Evolutionary conservation across 2,888 invertebrate genomes (phyloP).

Genomic region (Athrips mouffetella): DNA sequence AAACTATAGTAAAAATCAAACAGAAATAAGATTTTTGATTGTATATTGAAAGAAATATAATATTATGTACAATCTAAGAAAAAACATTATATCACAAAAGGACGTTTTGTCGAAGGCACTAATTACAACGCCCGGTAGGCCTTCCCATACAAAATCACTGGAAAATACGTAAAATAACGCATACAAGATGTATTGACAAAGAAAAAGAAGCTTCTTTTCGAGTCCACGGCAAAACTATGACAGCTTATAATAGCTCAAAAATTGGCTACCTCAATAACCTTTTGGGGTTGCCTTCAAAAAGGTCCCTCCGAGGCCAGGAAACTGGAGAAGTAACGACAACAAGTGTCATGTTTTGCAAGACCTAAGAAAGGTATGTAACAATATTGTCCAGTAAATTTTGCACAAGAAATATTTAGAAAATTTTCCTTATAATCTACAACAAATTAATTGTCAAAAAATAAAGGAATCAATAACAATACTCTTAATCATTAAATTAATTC

Average conservation of each 20-base stretch:
- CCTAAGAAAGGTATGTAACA: neutral
- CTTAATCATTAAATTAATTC: constrained; percentile 36
- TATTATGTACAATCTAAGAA: constrained; percentile 73
- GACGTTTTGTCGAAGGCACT: constrained; percentile 74
- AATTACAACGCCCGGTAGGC: constrained; percentile 28
- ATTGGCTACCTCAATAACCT: too few relatives aligned
- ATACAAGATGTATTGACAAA: constrained; percentile 3
- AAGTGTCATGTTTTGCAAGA: too few relatives aligned
- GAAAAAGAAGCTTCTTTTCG: too few relatives aligned
- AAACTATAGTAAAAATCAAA: constrained; percentile 28
- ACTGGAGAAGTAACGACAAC: too few relatives aligned
- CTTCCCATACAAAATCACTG: constrained; percentile 19
- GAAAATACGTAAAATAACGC: constrained; percentile 14
- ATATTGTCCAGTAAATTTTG: constrained; percentile 17
- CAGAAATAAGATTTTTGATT: constrained; percentile 35
- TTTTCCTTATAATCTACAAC: constrained; percentile 44
- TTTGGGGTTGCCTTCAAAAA: too few relatives aligned
- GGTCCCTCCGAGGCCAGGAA: too few relatives aligned
- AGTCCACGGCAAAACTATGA: too few relatives aligned
- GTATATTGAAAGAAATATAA: constrained; percentile 70
- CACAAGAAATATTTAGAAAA: constrained; percentile 20
- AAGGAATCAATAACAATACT: constrained; percentile 59
- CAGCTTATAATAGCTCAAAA: too few relatives aligned
- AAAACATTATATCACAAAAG: constrained; percentile 74
- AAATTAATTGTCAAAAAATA: constrained; percentile 72